These are phyloP conservation scores for Craterocephalus amniculus DNA, from an alignment of 2,797 vertebrate genomes.

Conservation along the genomic window DNA sequence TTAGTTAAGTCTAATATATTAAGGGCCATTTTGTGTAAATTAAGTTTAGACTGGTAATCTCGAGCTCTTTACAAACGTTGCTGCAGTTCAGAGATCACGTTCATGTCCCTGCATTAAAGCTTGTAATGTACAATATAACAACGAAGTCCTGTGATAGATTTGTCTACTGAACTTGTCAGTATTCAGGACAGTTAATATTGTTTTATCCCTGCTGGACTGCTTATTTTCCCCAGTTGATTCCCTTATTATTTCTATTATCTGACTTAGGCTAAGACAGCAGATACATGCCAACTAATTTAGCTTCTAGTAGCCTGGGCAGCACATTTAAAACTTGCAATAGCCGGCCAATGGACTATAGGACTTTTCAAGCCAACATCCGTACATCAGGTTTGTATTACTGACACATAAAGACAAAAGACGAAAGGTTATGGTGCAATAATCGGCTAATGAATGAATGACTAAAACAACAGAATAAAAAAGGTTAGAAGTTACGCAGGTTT, in stretches of 20 bases:
- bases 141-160: constrained; percentile 19
- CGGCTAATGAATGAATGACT: neutral
- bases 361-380: constrained; percentile 23
- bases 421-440: neutral
- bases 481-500: too few relatives aligned
- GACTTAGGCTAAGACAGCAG: constrained; percentile 12
- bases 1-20: constrained; percentile 18
- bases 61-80: constrained; percentile 28
- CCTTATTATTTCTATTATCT: constrained; percentile 30
- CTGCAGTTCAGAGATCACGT: constrained; percentile 36
- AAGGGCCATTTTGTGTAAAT: constrained; percentile 25
- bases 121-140: constrained; percentile 30
- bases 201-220: too few relatives aligned
- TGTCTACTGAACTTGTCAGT: constrained; percentile 25
- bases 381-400: neutral
- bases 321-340: constrained; percentile 15
- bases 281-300: constrained; percentile 20
- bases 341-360: constrained; percentile 15
- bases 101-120: constrained; percentile 39
- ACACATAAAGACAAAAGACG: constrained; percentile 6
- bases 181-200: constrained; percentile 29
- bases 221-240: too few relatives aligned
- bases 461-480: neutral
- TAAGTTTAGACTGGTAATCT: constrained; percentile 31
- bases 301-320: constrained; percentile 5